Conservation (phyloP, 2,113 vertebrate species). For the Catharus bicknelli region DNA sequence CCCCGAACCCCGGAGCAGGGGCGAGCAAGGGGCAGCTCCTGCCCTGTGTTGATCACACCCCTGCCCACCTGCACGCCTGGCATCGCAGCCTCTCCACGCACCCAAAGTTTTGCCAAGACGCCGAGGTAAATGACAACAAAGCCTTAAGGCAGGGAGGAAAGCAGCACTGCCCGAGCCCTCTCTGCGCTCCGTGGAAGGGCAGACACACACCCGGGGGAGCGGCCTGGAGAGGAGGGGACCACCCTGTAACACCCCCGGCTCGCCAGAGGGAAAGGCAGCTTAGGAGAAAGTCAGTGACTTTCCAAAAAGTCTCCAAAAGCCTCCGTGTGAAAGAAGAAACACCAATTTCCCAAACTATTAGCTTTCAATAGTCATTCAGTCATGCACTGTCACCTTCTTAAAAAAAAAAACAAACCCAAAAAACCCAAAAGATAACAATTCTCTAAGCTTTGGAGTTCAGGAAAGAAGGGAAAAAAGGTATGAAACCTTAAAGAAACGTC, state of each 20-base stretch:
- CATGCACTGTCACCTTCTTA: background rate
- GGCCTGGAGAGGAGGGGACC: rapidly evolving
- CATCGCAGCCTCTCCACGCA: background rate
- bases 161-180: background rate
- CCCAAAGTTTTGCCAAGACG: background rate
- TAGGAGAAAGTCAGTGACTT: background rate
- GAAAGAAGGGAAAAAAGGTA: background rate
- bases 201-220: background rate
- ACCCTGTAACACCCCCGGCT: too few species aligned
- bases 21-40: background rate
- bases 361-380: background rate
- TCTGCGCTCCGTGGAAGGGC: background rate
- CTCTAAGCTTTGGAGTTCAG: background rate
- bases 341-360: background rate
- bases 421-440: background rate
- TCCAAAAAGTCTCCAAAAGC: background rate
- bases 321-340: background rate
- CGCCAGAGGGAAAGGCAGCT: background rate
- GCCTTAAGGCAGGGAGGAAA: rapidly evolving
- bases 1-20: rapidly evolving
- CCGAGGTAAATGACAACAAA: background rate
- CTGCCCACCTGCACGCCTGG: background rate
- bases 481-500: background rate
- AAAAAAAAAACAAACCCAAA: background rate
- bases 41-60: background rate